Evolutionary conservation across 2,797 vertebrate species (phyloP).

Genomic region (Dallia pectoralis): DNA sequence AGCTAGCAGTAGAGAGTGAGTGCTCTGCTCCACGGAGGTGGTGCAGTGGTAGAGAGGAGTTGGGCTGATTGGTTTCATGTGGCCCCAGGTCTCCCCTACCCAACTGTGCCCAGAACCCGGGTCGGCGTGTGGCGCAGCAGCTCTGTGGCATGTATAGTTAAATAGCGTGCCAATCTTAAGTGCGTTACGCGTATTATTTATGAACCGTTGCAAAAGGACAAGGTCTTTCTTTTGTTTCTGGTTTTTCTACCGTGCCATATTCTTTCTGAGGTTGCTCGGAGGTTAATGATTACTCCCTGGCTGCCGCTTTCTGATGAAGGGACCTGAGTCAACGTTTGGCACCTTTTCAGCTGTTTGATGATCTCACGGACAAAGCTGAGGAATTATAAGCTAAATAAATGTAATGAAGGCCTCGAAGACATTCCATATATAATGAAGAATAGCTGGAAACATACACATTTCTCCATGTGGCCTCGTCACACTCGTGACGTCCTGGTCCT

Average conservation of each 20-base stretch:
- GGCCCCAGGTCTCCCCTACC: slow-evolving; percentile 57
- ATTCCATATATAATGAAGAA: slow-evolving; percentile 53
- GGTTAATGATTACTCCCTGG: slow-evolving; percentile 70
- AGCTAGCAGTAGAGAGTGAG: slow-evolving; percentile 1
- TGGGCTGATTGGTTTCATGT: slow-evolving; percentile 63
- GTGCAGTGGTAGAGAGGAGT: slow-evolving; percentile 46
- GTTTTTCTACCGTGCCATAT: slow-evolving; percentile 47
- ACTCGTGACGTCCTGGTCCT: slow-evolving; percentile 37
- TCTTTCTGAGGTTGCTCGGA: slow-evolving; percentile 60
- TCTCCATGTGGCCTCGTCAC: slow-evolving; percentile 54
- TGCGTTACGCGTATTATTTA: slow-evolving; percentile 69
- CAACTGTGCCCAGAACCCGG: slow-evolving; percentile 55
- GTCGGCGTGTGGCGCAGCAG: slow-evolving; percentile 58
- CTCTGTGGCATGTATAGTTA: slow-evolving; percentile 61
- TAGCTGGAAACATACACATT: slow-evolving; percentile 49
- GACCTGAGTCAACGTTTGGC: slow-evolving; percentile 75
- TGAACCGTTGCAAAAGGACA: slow-evolving; percentile 64
- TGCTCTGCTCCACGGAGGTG: slow-evolving; percentile 29
- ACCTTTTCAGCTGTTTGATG: slow-evolving; percentile 69
- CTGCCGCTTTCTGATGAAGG: slow-evolving; percentile 70
- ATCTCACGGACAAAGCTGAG: slow-evolving; percentile 69
- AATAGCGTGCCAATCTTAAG: slow-evolving; percentile 65
- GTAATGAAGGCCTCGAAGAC: slow-evolving; percentile 22
- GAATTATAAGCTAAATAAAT: slow-evolving; percentile 16
- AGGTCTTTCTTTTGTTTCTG: slow-evolving; percentile 62